Conservation (phyloP, 2,113 vertebrate species). For the Neodon shergylaensis region DNA sequence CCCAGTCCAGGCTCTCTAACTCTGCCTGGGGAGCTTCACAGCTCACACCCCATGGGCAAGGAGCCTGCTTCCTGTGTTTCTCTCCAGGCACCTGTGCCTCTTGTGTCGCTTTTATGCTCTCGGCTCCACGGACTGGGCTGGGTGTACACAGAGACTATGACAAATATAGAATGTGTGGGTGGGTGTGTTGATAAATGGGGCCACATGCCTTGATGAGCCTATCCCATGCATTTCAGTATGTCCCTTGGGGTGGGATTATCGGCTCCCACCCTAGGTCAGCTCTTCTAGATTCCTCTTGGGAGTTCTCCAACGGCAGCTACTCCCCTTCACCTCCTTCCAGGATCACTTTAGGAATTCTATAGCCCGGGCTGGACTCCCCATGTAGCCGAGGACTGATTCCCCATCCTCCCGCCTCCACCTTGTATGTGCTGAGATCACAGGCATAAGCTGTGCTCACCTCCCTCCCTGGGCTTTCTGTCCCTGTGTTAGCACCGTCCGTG, state of each 20-base stretch:
- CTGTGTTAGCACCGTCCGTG: background rate
- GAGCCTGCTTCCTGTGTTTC: background rate
- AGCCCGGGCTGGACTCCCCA: background rate
- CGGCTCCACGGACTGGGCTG: background rate
- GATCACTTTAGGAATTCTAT: background rate
- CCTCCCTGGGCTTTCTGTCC: background rate
- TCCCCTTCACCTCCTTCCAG: too few relatives aligned
- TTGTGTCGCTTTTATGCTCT: background rate
- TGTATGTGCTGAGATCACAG: background rate
- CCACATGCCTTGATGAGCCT: too few relatives aligned
- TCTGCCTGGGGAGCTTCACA: background rate
- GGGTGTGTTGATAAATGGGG: background rate
- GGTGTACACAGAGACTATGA: background rate
- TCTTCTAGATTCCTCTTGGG: background rate
- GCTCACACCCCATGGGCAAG: too few relatives aligned
- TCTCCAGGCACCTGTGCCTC: background rate
- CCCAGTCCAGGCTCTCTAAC: background rate
- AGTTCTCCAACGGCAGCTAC: background rate
- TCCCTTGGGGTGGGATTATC: background rate
- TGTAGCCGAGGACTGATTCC: background rate
- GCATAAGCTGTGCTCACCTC: background rate
- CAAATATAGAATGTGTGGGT: background rate
- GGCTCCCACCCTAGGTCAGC: background rate
- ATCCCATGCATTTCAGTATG: background rate
- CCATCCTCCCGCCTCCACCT: too few relatives aligned